A percentile compares a stretch with the other conserved stretches of the same genome.
These are phyloP conservation scores for Festucalex cinctus DNA, from an alignment of 2,113 vertebrate species.

Conservation along the genomic window DNA sequence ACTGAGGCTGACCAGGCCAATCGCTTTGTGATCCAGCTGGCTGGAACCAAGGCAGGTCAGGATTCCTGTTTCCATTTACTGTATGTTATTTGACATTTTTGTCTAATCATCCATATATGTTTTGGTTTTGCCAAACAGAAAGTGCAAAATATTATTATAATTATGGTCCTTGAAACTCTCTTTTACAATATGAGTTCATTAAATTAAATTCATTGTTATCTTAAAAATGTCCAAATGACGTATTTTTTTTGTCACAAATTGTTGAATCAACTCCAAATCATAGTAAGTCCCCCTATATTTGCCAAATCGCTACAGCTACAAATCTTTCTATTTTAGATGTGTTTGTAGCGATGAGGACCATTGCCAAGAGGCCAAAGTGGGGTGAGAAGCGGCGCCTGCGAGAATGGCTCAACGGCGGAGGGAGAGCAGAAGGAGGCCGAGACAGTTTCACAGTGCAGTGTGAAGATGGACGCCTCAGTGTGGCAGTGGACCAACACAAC, in stretches of 20 bases:
- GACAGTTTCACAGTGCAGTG: constrained; percentile 61
- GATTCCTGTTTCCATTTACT: constrained; percentile 21
- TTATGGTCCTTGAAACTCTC: background rate
- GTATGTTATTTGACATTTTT: background rate
- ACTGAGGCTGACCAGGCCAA: constrained; percentile 76
- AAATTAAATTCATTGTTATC: no score
- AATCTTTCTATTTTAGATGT: background rate
- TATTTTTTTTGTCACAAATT: no score
- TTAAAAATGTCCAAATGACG: no score
- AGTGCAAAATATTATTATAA: background rate
- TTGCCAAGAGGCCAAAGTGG: constrained; percentile 29
- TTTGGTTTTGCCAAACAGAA: background rate
- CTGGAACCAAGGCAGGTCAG: constrained; percentile 59
- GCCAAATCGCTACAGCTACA: no score
- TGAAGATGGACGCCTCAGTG: constrained; percentile 59
- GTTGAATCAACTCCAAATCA: no score
- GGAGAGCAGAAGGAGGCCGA: background rate
- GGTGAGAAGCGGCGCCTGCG: constrained; percentile 42
- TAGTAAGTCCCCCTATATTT: background rate
- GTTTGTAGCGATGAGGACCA: constrained; percentile 14
- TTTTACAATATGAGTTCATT: no score
- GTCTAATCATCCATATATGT: background rate
- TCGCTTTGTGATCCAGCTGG: constrained; percentile 70
- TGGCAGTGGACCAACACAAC: constrained; percentile 51
- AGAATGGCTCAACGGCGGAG: constrained; percentile 46